A percentile compares a stretch with the other conserved stretches of the same genome.
Conservation (phyloP, 2,113 vertebrate genomes). For the Serilophus lunatus region DNA sequence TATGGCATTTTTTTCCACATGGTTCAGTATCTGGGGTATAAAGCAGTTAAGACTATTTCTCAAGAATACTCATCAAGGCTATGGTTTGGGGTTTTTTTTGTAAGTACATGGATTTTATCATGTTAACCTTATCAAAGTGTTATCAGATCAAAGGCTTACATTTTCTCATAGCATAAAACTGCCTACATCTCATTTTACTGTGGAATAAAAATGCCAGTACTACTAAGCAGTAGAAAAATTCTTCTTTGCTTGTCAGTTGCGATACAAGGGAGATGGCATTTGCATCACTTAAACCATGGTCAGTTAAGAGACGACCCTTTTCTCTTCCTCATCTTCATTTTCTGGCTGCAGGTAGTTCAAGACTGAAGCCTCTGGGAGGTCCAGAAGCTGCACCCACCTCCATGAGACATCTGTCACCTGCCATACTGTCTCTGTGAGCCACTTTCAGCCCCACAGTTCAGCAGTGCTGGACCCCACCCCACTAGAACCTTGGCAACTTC, state of each 20-base stretch:
- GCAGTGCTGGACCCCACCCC: neutral
- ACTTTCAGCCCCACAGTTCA: neutral
- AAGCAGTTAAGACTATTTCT: neutral
- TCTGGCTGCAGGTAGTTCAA: neutral
- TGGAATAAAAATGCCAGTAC: neutral
- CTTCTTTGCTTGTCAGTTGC: neutral
- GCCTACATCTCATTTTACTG: neutral
- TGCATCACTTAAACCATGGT: neutral
- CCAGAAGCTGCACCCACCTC: neutral
- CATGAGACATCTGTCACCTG: accelerated
- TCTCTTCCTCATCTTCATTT: neutral
- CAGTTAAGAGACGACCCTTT: neutral
- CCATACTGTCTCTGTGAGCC: neutral
- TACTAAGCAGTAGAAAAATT: neutral
- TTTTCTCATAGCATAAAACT: neutral
- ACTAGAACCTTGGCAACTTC: neutral
- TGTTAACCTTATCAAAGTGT: neutral
- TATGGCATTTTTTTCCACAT: neutral
- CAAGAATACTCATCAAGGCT: neutral
- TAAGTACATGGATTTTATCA: neutral
- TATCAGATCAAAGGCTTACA: neutral
- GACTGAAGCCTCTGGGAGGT: neutral
- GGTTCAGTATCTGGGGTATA: neutral
- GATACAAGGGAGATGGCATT: neutral
- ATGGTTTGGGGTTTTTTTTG: neutral